Percentiles rank a stretch among this genome's conserved stretches.
Evolutionary conservation across 2,113 vertebrate genomes (phyloP).

Genomic region (Nycticebus coucang): DNA sequence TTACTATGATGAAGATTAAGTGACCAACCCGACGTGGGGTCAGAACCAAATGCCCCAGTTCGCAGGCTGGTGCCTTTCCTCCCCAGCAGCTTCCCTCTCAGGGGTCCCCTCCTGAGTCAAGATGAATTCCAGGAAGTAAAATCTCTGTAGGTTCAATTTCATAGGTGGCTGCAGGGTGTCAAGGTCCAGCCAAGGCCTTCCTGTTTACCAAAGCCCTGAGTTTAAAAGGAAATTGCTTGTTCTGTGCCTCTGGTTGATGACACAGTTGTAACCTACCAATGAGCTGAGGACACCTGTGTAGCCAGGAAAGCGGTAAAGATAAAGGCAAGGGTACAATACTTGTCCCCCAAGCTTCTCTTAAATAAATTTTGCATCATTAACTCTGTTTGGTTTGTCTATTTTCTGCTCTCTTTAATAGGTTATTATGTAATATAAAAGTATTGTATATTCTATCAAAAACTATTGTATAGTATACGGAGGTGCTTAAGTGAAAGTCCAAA

Average conservation of each 20-base stretch:
- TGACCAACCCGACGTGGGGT: neutral
- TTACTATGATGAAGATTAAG: too few relatives aligned
- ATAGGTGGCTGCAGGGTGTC: neutral
- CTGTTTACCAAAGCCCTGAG: neutral
- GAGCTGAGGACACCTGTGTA: neutral
- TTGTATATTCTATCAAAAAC: neutral
- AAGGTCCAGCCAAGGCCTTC: neutral
- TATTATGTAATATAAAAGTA: neutral
- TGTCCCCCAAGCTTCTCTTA: neutral
- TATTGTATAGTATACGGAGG: neutral
- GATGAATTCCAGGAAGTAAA: neutral
- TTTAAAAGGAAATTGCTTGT: neutral
- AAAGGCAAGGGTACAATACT: neutral
- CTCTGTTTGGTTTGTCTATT: neutral
- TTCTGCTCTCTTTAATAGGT: neutral
- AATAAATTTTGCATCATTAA: neutral
- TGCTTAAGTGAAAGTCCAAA: neutral
- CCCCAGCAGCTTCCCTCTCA: too few relatives aligned
- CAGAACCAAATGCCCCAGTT: neutral
- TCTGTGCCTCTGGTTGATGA: neutral
- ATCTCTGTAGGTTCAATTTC: too few relatives aligned
- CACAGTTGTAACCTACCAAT: neutral
- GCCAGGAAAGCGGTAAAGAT: too few relatives aligned
- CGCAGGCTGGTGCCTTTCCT: neutral
- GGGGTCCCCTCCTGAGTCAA: neutral